Evolutionary conservation across 2,797 vertebrate species (phyloP), one percentile per base, ranked within the genome.

Genomic region (Synaphobranchus kaupii): DNA sequence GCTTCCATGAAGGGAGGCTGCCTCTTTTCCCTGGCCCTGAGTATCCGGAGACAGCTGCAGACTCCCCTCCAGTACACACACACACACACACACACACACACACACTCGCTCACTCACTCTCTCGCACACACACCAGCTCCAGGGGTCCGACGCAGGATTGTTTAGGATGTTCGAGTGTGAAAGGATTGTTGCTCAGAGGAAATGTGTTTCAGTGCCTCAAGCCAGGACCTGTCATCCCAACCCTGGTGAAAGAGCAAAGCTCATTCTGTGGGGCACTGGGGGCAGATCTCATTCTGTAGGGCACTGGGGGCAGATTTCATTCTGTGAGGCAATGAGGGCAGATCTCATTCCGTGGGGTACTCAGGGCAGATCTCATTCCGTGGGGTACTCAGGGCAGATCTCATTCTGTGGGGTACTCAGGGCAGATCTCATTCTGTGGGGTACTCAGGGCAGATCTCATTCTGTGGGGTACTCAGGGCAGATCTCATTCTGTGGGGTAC

Each of bases 11-110:
- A 39, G 7, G n/a, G 63, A 31, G 58, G 54, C 71, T 86, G 50
- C 52, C 50, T 44, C 47, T 58, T 10, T 89, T 52, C 91, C 91
- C 90, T 89, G 84, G 86, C 81, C 88, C 86, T 90, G 76, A 88
- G 86, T 86, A 86, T 87, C 86, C 5, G 50, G 83, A 89, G 88
- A 86, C 92, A 93, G 91, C 90, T 92, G 94, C 83, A 89, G 44
- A 78, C 73, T 39, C 66, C 66, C 28, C n/a, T 25, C 63, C 22
- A 6, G 6, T 5, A 66, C 63, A 56, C 2, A 20, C n/a, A 28
- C n/a, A 28, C n/a, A 66, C n/a, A 66, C 22, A 66, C 63, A 66
- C 63, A n/a, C 63, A 28, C 25, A 66, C n/a, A 66, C 63, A n/a
- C 63, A 28, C 63, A 28, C 63, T n/a, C 63, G 2, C 63, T n/a